A percentile compares a stretch with the other conserved stretches of the same genome.
These are phyloP conservation scores for Haliclona indistincta DNA, from an alignment of 37 sponge, comb jelly and placozoan genomes.

Conservation along the genomic window DNA sequence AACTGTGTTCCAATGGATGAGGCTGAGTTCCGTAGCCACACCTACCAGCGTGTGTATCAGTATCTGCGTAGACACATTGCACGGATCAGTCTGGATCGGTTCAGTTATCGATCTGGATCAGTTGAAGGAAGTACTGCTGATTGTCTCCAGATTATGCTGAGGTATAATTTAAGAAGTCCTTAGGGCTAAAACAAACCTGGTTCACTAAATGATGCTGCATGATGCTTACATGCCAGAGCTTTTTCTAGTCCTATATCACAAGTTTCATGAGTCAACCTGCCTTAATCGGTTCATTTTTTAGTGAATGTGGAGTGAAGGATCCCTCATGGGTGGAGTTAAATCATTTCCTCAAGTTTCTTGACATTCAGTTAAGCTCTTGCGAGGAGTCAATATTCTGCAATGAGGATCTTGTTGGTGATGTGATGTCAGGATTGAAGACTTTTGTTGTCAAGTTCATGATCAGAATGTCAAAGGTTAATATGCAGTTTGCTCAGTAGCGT, in stretches of 20 bases:
- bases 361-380: slow-evolving; percentile 64
- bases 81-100: slow-evolving; percentile 17
- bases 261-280: not conserved
- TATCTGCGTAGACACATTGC: slow-evolving; percentile 44
- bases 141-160: slow-evolving; percentile 32
- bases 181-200: too few relatives aligned
- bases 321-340: slow-evolving; percentile 80
- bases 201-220: too few relatives aligned
- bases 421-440: slow-evolving; percentile 52
- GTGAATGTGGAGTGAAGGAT: slow-evolving; percentile 42
- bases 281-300: not conserved
- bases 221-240: not conserved
- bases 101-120: slow-evolving; percentile 12
- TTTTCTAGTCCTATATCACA: not conserved
- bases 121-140: slow-evolving; percentile 19
- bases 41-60: slow-evolving; percentile 66
- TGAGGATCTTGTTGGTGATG: slow-evolving; percentile 29
- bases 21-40: slow-evolving; percentile 21
- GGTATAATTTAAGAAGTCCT: not conserved
- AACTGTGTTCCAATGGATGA: slow-evolving; percentile 25
- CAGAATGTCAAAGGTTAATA: slow-evolving; percentile 78
- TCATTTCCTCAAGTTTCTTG: slow-evolving; percentile 81
- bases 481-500: too few relatives aligned
- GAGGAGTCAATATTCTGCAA: slow-evolving; percentile 62
- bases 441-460: slow-evolving; percentile 93